Evolutionary conservation across 2,888 invertebrate species (phyloP).

Genomic region (Miltochrista miniata): DNA sequence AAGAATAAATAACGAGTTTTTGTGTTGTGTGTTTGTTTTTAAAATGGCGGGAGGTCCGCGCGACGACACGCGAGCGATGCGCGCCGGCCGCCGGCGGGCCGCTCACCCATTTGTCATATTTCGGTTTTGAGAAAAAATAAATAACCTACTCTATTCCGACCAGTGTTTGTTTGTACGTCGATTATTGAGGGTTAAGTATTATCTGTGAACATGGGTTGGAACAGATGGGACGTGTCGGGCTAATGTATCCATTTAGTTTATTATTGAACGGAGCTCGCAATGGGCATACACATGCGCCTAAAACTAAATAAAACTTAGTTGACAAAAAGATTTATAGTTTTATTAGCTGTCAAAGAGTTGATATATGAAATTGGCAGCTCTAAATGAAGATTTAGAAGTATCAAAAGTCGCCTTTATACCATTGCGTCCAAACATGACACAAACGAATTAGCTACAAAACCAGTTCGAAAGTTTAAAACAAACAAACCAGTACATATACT

Average conservation of each 20-base stretch:
- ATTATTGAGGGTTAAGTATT: conserved; percentile 78
- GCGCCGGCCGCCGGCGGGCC: conserved; percentile 48
- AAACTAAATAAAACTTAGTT: background rate
- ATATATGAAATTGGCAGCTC: no score
- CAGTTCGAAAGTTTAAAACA: conserved; percentile 12
- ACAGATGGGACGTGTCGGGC: conserved; percentile 69
- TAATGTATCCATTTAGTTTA: conserved; percentile 47
- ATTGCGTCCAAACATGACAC: conserved; percentile 13
- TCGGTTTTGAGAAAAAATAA: conserved; percentile 78
- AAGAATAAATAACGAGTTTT: conserved; percentile 82
- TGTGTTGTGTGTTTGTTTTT: conserved; percentile 82
- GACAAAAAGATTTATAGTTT: background rate
- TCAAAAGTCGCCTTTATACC: background rate
- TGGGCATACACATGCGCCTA: conserved; percentile 14
- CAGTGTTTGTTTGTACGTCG: conserved; percentile 75
- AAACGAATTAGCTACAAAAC: conserved; percentile 7
- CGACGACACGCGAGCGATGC: conserved; percentile 81
- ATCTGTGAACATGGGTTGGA: conserved; percentile 61
- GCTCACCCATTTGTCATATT: conserved; percentile 82
- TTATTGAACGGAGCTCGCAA: conserved; percentile 35
- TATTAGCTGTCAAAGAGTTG: no score
- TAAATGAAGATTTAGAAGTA: no score
- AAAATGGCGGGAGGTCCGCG: conserved; percentile 83
- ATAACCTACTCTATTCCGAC: conserved; percentile 76
- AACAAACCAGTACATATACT: conserved; percentile 14